Evolutionary conservation across 2,113 vertebrate genomes (phyloP), one percentile per base, ranked within the genome.

Genomic region (Crotalus viridis): DNA sequence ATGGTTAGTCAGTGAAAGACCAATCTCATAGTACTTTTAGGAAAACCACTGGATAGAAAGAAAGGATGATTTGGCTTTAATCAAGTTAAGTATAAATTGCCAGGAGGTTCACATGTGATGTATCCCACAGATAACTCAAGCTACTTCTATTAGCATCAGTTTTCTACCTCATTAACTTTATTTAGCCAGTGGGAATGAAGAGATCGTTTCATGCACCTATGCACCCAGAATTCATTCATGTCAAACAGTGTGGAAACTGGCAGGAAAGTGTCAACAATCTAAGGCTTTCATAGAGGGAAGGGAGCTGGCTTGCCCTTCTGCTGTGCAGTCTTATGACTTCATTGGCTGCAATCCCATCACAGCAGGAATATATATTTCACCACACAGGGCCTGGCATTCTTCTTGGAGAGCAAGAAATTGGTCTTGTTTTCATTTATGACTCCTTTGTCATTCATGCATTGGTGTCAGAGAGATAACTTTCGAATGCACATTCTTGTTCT

Each of bases 81-180:
- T 96, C 3, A 21, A 17, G 92, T 96, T 95, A 97, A 97, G 94
- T 52, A 81, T 92, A 94, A 96, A 94, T 92, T 87, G 91, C 56
- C 95, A 81, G 93, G 81, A 21, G 93, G 39, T 95, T 96, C 88
- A 93, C 39, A 92, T 90, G 43, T 92, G 64, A 93, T 91, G 39
- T 91, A 89, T 33, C 74, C 22, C 91, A 85, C 90, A 93, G 88
- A 93, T 96, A 96, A 94, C 9, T 59, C 89, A 52, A 59, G 7
- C 8, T 57, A 94, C 19, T 96, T 97, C 96, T 95, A 96, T 96
- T 95, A 96, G 93, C 96, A 95, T 91, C 61, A 93, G 89, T 96
- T 97, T 97, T 97, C 92, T 94, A 94, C 90, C 95, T 97, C 94
- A 95, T 96, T 97, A 95, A 92, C 52, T 95, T 93, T 93, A 94